Evolutionary conservation across 2,888 invertebrate genomes (phyloP).

Genomic region (Aelia acuminata): DNA sequence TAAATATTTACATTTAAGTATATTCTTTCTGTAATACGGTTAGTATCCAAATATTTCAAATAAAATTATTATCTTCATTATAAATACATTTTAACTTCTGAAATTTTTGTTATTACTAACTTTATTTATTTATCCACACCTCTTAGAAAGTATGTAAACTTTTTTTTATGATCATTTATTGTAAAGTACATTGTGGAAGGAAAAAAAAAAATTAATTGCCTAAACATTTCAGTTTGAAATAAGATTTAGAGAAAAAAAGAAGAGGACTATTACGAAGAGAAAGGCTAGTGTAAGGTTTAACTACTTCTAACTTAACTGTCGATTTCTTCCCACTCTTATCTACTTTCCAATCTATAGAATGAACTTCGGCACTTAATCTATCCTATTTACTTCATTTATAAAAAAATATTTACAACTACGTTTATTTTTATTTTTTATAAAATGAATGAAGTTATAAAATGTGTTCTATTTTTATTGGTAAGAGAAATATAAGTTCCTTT

Average conservation of each 20-base stretch:
- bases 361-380: background rate
- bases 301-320: conserved; percentile 17
- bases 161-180: background rate
- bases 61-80: too few relatives aligned
- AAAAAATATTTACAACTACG: background rate
- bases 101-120: too few relatives aligned
- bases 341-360: conserved; percentile 15
- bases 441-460: too few relatives aligned
- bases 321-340: conserved; percentile 29
- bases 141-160: too few relatives aligned
- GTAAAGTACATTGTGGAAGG: background rate
- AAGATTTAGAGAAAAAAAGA: background rate
- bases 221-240: background rate
- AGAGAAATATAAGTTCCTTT: too few relatives aligned
- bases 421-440: too few relatives aligned
- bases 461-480: too few relatives aligned
- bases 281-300: conserved; percentile 21
- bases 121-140: too few relatives aligned
- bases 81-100: too few relatives aligned
- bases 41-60: too few relatives aligned
- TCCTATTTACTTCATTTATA: background rate
- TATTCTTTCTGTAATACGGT: too few relatives aligned
- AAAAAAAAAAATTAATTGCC: background rate
- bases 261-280: conserved; percentile 8
- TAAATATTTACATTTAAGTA: too few relatives aligned